Evolutionary conservation across 2,113 vertebrate genomes (phyloP).

Genomic region (Archilochus colubris): DNA sequence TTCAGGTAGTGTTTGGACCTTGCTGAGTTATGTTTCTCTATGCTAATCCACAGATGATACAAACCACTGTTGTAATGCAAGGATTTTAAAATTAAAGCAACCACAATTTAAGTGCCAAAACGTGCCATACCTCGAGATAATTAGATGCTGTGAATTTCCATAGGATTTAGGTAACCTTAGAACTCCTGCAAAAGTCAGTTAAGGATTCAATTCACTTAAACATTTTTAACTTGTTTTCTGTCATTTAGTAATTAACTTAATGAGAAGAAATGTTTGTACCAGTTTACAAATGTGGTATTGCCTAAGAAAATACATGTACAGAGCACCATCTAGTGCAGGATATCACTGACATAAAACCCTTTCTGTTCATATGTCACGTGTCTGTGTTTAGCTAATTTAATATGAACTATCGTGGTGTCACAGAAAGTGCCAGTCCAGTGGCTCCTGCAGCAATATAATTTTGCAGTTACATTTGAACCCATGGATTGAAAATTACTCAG

Average conservation of each 20-base stretch:
- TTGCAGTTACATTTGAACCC: not conserved
- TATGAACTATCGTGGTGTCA: not conserved
- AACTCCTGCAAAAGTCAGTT: not conserved
- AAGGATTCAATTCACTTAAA: not conserved
- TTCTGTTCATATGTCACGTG: not conserved
- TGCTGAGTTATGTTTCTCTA: not conserved
- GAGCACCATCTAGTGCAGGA: constrained; percentile 43
- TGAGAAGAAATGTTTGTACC: not conserved
- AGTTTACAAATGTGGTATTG: not conserved
- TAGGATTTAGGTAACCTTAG: not conserved
- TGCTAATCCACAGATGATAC: not conserved
- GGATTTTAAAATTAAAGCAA: not conserved
- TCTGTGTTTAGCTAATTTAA: not conserved
- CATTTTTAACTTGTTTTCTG: not conserved
- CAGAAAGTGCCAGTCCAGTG: not conserved
- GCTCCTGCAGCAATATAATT: not conserved
- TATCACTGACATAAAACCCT: not conserved
- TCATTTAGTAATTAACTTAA: not conserved
- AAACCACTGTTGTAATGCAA: not conserved
- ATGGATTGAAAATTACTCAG: not conserved
- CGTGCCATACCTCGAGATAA: not conserved
- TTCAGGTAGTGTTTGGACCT: not conserved
- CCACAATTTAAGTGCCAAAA: not conserved
- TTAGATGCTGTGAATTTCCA: not conserved
- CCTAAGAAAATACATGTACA: not conserved